Conservation (phyloP, 2,888 invertebrate species). For the Dioctria rufipes region DNA sequence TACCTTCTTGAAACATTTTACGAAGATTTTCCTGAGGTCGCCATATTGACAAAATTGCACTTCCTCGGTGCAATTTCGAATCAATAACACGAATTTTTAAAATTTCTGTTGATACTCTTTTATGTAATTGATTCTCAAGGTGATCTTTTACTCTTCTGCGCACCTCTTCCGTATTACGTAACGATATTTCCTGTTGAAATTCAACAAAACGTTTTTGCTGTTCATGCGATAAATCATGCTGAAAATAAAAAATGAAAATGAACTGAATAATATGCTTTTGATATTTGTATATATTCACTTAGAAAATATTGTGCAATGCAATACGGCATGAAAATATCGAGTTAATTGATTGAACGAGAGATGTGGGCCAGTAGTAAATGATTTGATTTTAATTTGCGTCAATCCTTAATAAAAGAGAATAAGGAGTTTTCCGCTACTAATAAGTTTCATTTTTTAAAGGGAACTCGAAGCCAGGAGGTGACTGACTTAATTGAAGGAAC, state of each 20-base stretch:
- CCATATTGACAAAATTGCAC: slow-evolving; percentile 79
- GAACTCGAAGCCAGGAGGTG: too few relatives aligned
- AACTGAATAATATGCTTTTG: too few relatives aligned
- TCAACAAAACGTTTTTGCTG: slow-evolving; percentile 71
- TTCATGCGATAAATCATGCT: slow-evolving; percentile 72
- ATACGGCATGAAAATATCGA: too few relatives aligned
- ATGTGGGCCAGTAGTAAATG: too few relatives aligned
- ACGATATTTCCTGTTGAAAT: slow-evolving; percentile 68
- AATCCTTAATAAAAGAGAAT: too few relatives aligned
- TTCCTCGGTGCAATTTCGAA: slow-evolving; percentile 61
- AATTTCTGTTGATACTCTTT: slow-evolving; percentile 68
- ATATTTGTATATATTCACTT: too few relatives aligned
- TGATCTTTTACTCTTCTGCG: slow-evolving; percentile 67
- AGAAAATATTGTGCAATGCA: too few relatives aligned
- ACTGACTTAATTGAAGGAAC: too few relatives aligned
- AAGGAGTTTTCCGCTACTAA: too few relatives aligned
- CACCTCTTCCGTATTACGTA: slow-evolving; percentile 67
- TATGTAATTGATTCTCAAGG: slow-evolving; percentile 62
- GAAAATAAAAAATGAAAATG: slow-evolving; percentile 38
- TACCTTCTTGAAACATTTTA: slow-evolving; percentile 77
- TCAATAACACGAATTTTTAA: slow-evolving; percentile 71
- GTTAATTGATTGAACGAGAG: too few relatives aligned
- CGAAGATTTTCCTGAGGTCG: slow-evolving; percentile 76
- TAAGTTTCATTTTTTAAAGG: too few relatives aligned
- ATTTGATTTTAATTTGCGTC: too few relatives aligned